Evolutionary conservation across 2,888 invertebrate species (phyloP).

Genomic region (Alloscopus bannaensis): DNA sequence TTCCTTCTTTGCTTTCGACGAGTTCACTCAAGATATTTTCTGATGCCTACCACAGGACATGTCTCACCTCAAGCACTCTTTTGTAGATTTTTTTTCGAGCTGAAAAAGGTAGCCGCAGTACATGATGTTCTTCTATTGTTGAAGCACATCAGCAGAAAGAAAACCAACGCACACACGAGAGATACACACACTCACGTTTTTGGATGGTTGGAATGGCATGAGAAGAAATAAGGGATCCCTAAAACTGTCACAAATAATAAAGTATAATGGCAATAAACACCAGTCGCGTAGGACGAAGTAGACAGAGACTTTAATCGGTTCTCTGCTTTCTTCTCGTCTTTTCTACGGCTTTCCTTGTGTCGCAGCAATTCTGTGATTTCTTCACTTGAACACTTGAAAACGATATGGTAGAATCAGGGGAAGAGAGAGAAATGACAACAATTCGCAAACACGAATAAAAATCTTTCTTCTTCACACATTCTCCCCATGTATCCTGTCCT

Average conservation of each 20-base stretch:
- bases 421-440: not conserved
- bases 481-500: too few species aligned
- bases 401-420: too few species aligned
- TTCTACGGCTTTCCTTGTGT: too few species aligned
- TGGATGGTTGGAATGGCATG: not conserved
- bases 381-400: not conserved
- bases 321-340: not conserved
- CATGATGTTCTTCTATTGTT: slow-evolving; percentile 2
- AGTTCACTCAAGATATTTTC: too few species aligned
- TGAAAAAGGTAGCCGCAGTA: slow-evolving; percentile 10
- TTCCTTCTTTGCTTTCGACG: too few species aligned
- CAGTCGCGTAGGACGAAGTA: slow-evolving; percentile 22
- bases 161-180: not conserved
- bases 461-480: too few species aligned
- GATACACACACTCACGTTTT: too few species aligned
- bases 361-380: too few species aligned
- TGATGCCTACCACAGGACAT: not conserved
- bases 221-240: slow-evolving; percentile 10
- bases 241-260: slow-evolving; percentile 63
- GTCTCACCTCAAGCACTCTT: not conserved
- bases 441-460: not conserved
- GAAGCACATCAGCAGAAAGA: not conserved
- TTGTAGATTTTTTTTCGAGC: too few species aligned
- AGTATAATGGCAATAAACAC: slow-evolving; percentile 61
- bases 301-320: slow-evolving; percentile 43